Conservation (phyloP, 2,888 invertebrate genomes). For the Machimus atricapillus region DNA sequence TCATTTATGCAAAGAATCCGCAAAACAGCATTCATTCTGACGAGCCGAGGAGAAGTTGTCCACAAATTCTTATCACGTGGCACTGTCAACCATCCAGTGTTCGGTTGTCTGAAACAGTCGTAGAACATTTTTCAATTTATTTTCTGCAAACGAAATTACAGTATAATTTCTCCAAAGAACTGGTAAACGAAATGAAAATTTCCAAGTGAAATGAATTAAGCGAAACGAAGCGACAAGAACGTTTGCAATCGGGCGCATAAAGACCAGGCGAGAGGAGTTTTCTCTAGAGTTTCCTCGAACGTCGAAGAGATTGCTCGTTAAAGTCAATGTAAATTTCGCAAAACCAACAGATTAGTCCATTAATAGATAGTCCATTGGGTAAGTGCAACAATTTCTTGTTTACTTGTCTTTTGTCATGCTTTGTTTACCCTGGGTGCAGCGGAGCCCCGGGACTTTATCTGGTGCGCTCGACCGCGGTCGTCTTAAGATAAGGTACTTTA, state of each 20-base stretch:
- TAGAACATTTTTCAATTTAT: background rate
- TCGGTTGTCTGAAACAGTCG: background rate
- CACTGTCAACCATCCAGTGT: background rate
- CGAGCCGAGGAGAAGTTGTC: background rate
- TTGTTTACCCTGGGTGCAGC: background rate
- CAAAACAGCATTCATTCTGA: background rate
- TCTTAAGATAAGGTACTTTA: slow-evolving; percentile 5
- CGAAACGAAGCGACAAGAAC: background rate
- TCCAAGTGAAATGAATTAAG: background rate
- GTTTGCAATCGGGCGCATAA: background rate
- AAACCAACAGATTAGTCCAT: slow-evolving; percentile 9
- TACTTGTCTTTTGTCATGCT: slow-evolving; percentile 15
- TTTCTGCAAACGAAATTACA: background rate
- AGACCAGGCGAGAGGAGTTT: background rate
- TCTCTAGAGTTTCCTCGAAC: background rate
- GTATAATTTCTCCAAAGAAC: background rate
- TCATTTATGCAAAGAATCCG: background rate
- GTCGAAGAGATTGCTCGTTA: background rate
- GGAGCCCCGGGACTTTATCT: background rate
- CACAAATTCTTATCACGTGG: background rate
- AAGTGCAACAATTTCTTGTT: slow-evolving; percentile 27
- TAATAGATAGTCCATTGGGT: slow-evolving; percentile 8
- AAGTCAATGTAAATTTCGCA: slow-evolving; percentile 23
- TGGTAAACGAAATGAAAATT: background rate
- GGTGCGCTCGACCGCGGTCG: background rate